Conservation (phyloP, 2,888 invertebrate species). For the Meandrusa payeni region DNA sequence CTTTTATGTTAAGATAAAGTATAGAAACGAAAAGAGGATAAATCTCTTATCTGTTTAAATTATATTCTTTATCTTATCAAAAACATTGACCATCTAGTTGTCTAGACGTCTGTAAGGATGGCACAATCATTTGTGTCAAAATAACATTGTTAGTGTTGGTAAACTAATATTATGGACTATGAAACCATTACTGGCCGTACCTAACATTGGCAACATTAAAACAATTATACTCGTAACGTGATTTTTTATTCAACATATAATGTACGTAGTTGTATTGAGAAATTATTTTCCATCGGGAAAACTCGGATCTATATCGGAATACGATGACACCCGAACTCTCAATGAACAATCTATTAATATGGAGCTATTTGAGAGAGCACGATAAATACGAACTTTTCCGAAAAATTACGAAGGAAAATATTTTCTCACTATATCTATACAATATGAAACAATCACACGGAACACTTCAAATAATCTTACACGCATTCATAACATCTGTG, state of each 20-base stretch:
- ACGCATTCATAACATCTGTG: constrained; percentile 31
- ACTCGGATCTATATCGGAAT: no score
- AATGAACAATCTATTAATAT: no score
- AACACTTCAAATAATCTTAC: constrained; percentile 30
- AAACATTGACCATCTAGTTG: constrained; percentile 31
- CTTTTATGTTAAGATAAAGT: constrained; percentile 35
- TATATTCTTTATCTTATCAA: constrained; percentile 32
- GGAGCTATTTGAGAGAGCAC: no score
- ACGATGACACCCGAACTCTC: no score
- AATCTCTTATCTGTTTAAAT: background rate
- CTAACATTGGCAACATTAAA: constrained; percentile 53
- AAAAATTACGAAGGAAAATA: no score
- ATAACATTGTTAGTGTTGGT: constrained; percentile 35
- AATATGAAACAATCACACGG: constrained; percentile 37
- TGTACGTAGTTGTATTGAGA: no score
- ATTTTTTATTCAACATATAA: constrained; percentile 30
- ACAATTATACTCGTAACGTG: constrained; percentile 31
- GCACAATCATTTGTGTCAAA: constrained; percentile 63
- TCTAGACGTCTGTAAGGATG: constrained; percentile 45
- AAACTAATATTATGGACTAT: constrained; percentile 37
- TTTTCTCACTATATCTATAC: constrained; percentile 41
- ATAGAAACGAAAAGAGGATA: constrained; percentile 25
- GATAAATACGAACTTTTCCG: no score
- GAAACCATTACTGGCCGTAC: constrained; percentile 57
- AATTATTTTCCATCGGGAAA: no score